Evolutionary conservation across 92 coral and sea anemone genomes (phyloP).

Genomic region (Heliopora coerulea): DNA sequence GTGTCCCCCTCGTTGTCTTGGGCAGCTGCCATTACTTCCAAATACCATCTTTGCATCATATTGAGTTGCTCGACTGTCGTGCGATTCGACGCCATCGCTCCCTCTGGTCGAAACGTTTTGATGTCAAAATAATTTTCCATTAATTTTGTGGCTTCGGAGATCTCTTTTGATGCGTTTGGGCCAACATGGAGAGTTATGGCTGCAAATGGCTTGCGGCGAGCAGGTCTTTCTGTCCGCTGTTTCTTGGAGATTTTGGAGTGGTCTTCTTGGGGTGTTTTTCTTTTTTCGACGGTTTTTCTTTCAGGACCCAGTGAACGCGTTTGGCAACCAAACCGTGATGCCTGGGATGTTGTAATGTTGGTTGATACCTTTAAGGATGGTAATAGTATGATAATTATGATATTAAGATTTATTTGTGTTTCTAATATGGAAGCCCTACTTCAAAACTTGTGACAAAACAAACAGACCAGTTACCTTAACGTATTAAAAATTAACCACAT

Average conservation of each 20-base stretch:
- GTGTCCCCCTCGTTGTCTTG: background rate
- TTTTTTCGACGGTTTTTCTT: background rate
- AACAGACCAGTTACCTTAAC: no score
- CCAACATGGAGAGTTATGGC: conserved; percentile 8
- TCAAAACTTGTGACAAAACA: no score
- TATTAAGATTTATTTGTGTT: background rate
- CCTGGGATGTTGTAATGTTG: conserved; percentile 18
- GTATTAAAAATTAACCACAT: no score
- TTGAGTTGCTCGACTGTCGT: conserved; percentile 20
- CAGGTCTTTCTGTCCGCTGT: conserved; percentile 12
- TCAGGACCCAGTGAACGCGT: conserved; percentile 15
- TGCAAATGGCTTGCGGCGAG: conserved; percentile 6
- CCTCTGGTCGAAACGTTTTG: conserved; percentile 7
- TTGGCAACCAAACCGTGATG: conserved; percentile 18
- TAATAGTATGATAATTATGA: background rate
- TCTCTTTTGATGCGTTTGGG: background rate
- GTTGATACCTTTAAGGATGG: background rate
- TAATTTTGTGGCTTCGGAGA: conserved; percentile 29
- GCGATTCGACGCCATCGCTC: background rate
- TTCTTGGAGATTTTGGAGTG: background rate
- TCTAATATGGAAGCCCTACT: no score
- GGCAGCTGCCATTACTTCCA: conserved; percentile 7
- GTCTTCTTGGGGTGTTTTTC: conserved; percentile 16
- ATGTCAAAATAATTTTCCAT: conserved; percentile 33
- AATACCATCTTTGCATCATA: conserved; percentile 9